Base-by-base conservation (phyloP, 2,888 invertebrate species). In the Anticlea derivata region DNA sequence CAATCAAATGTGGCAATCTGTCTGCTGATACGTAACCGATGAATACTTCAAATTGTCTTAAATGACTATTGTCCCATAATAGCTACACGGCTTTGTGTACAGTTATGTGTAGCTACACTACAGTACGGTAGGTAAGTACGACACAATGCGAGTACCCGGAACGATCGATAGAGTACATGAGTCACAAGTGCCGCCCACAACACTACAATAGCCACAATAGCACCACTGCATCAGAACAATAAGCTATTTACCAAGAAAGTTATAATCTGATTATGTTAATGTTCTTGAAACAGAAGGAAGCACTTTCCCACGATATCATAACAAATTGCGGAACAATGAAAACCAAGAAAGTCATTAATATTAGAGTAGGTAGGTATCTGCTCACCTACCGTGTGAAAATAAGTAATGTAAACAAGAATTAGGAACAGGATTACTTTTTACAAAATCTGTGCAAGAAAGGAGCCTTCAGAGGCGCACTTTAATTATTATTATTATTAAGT, bases 231-330 rank as follows among this genome's bases (percentile, higher is more conserved):
- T 5, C 23, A 8, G 17, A 29, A 45, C 29, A 31, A 26, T 47
- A 11, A 17, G 3, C 10, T 39, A 17, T 4, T 17, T 17, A 33
- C 39, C 33, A 11, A n/a, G 39, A 47, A 47, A n/a, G 11, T 8
- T n/a, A 31, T 24, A 31, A 30, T 46, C 46, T 31, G 26, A 24
- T 47, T 20, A 30, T n/a, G 12, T 8, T n/a, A 5, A 17, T 13
- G 11, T 46, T 38, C 46, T 31, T 24, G 46, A 38, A 46, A 38
- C 46, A 46, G 37, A 34, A 45, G 38, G 46, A 38, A 31, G 24
- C 17, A 31, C 30, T 46, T 46, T 46, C 46, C 27, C 46, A 46
- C 46, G 37, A 8, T 23, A 8, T 13, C 13, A 1, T 7, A 37
- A 37, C 27, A n/a, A 39, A 39, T 38, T 27, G 38, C 7, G 4